Evolutionary conservation across 1,140 invertebrate species (phyloP).

Genomic region (Orchestia grillus): DNA sequence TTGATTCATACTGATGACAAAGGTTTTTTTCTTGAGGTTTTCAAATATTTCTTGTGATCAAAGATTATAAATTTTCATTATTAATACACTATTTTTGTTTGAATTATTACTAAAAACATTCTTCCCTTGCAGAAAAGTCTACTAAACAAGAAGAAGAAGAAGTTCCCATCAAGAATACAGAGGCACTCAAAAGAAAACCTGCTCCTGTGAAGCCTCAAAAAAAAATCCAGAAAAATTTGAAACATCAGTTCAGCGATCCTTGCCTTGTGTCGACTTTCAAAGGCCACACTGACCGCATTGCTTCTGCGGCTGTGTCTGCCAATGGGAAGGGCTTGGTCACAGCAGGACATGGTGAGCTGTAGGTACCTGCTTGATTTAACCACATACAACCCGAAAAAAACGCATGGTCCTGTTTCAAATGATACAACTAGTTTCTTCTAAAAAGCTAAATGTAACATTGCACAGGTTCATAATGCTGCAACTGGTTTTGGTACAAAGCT

Average conservation of each 20-base stretch:
- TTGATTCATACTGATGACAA: too few species aligned
- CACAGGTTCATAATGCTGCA: too few species aligned
- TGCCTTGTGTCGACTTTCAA: slow-evolving; percentile 10
- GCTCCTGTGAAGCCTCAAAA: background rate
- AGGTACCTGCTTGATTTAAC: background rate
- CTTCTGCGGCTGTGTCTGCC: slow-evolving; percentile 5
- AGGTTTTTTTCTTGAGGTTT: too few species aligned
- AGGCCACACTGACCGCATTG: slow-evolving; percentile 34
- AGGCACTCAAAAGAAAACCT: background rate
- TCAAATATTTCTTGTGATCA: too few species aligned
- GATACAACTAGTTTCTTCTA: too few species aligned
- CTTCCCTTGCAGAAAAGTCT: background rate
- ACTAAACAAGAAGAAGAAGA: background rate
- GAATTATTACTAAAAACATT: too few species aligned
- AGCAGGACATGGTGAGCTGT: background rate
- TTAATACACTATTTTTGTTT: too few species aligned
- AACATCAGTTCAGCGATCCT: slow-evolving; percentile 14
- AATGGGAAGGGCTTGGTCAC: slow-evolving; percentile 37
- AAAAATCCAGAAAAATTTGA: background rate
- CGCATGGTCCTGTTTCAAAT: too few species aligned
- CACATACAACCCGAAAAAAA: too few species aligned
- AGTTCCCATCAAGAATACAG: background rate
- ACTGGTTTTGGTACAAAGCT: too few species aligned
- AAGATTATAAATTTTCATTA: background rate
- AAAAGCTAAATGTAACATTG: too few species aligned